phyloP scores from a whole-genome alignment of 2,888 invertebrate genomes.

The Eulithis testata region DNA sequence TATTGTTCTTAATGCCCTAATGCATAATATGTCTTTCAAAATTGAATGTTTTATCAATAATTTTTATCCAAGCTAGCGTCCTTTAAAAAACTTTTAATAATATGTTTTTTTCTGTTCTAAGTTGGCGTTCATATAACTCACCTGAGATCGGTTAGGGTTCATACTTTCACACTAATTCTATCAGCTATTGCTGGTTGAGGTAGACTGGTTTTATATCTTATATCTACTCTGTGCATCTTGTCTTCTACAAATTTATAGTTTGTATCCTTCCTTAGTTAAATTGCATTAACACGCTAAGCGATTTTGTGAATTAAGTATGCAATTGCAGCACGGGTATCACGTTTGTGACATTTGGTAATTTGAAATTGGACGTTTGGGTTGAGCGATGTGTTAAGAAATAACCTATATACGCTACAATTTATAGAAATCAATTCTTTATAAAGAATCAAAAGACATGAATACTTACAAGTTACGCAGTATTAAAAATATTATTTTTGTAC shows the following conservation, averaged over 20 bases:
- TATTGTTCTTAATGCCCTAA: no score
- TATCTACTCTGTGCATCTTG: slow-evolving; percentile 11
- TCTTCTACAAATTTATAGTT: slow-evolving; percentile 17
- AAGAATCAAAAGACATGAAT: no score
- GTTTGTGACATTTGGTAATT: slow-evolving; percentile 40
- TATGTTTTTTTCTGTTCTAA: no score
- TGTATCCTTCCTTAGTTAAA: slow-evolving; percentile 23
- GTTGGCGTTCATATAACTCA: no score
- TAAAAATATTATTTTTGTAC: neutral
- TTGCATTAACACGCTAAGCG: slow-evolving; percentile 27
- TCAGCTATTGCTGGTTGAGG: neutral
- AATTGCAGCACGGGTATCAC: slow-evolving; percentile 35
- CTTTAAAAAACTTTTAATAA: no score
- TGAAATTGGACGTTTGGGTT: slow-evolving; percentile 14
- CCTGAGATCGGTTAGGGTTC: neutral
- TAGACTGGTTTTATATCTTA: neutral
- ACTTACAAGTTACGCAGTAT: neutral
- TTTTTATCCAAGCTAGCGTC: no score
- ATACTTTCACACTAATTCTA: neutral
- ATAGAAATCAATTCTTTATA: no score
- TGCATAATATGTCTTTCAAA: no score
- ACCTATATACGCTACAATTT: neutral
- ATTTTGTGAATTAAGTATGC: slow-evolving; percentile 29
- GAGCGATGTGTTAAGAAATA: slow-evolving; percentile 14
- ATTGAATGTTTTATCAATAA: no score